These are phyloP conservation scores for Datnioides undecimradiatus DNA, from an alignment of 2,113 vertebrate genomes.

Conservation along the genomic window DNA sequence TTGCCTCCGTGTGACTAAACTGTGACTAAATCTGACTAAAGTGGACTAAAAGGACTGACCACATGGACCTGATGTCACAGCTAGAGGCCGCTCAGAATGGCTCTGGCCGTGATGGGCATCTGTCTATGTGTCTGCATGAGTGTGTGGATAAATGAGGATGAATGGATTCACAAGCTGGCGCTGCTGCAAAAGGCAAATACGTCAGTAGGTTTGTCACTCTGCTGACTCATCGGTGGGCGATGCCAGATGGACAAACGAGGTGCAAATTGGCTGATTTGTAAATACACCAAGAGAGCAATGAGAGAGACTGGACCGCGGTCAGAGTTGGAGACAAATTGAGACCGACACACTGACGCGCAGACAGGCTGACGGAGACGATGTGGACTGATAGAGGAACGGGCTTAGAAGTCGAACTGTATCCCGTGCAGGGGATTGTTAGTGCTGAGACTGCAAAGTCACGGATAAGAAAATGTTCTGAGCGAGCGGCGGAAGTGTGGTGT, in stretches of 20 bases:
- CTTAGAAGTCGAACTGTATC: background rate
- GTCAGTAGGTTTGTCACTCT: constrained; percentile 70
- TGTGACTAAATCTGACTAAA: constrained; percentile 35
- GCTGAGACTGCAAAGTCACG: constrained; percentile 27
- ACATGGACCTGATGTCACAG: constrained; percentile 42
- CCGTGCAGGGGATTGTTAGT: background rate
- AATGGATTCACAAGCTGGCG: constrained; percentile 68
- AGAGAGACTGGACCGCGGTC: constrained; percentile 17
- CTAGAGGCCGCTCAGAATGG: constrained; percentile 2
- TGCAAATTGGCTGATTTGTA: constrained; percentile 60
- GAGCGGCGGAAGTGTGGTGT: background rate
- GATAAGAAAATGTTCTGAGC: background rate
- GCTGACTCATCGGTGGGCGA: constrained; percentile 59
- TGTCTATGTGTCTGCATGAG: constrained; percentile 40
- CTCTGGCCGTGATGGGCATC: constrained; percentile 53
- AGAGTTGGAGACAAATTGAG: constrained; percentile 28
- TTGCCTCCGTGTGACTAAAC: constrained; percentile 27
- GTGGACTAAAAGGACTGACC: constrained; percentile 20
- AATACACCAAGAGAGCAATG: constrained; percentile 60
- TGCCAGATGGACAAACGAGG: constrained; percentile 61
- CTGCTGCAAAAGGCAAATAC: constrained; percentile 71
- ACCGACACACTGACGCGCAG: constrained; percentile 12
- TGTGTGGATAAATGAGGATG: constrained; percentile 49
- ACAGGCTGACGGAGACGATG: background rate
- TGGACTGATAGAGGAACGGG: background rate